A percentile compares a stretch with the other conserved stretches of the same genome.
Evolutionary conservation across 2,797 vertebrate species (phyloP).

Genomic region (Pitangus sulphuratus): DNA sequence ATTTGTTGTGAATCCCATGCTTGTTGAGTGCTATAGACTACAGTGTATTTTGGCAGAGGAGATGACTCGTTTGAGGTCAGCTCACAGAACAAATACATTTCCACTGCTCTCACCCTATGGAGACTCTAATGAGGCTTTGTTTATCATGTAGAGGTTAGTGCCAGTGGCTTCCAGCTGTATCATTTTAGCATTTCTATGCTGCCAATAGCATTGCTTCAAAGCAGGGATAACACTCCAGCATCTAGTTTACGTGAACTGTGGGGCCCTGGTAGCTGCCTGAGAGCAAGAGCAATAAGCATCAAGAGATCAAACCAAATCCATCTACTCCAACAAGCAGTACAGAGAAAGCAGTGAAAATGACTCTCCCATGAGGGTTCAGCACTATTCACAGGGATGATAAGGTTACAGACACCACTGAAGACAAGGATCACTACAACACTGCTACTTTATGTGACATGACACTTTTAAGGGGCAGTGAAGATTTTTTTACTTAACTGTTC

Average conservation of each 20-base stretch:
- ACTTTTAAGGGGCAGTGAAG: slow-evolving; percentile 79
- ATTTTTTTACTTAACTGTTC: slow-evolving; percentile 99
- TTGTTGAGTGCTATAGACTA: slow-evolving; percentile 26
- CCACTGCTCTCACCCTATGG: neutral
- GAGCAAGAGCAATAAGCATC: slow-evolving; percentile 9
- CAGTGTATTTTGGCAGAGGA: neutral
- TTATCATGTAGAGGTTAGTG: neutral
- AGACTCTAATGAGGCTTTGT: neutral
- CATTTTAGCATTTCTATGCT: slow-evolving; percentile 33
- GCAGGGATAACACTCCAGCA: slow-evolving; percentile 11
- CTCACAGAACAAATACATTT: slow-evolving; percentile 20
- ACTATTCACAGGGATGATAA: slow-evolving; percentile 82
- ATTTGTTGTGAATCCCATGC: slow-evolving; percentile 48
- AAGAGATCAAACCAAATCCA: slow-evolving; percentile 64
- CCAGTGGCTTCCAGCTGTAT: neutral
- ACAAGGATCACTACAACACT: slow-evolving; percentile 84
- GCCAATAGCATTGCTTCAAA: slow-evolving; percentile 17
- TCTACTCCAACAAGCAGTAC: slow-evolving; percentile 77
- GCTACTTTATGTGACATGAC: slow-evolving; percentile 83
- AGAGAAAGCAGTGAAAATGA: slow-evolving; percentile 76
- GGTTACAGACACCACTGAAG: slow-evolving; percentile 84
- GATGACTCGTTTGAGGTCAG: slow-evolving; percentile 30
- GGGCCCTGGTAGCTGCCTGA: slow-evolving; percentile 2
- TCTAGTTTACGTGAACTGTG: neutral
- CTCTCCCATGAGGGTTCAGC: slow-evolving; percentile 65